These are phyloP conservation scores for Balaeniceps rex DNA, from an alignment of 2,113 vertebrate genomes.

Conservation along the genomic window DNA sequence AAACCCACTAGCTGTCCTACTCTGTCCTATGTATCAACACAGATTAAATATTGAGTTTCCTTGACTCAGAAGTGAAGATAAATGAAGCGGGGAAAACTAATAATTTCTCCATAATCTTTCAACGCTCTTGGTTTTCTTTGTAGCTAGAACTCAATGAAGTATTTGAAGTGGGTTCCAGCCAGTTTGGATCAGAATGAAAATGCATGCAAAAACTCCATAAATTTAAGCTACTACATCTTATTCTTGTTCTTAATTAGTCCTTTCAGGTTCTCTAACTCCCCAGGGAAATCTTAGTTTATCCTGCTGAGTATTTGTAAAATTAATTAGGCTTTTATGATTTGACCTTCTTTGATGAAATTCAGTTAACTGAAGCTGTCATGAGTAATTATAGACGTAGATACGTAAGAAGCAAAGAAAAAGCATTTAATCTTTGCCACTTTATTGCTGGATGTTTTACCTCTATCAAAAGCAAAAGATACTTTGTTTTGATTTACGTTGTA, in stretches of 20 bases:
- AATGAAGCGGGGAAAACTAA: background rate
- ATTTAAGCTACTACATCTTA: background rate
- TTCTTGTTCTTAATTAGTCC: background rate
- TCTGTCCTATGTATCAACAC: background rate
- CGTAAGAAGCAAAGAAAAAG: background rate
- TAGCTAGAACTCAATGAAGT: background rate
- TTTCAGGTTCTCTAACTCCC: background rate
- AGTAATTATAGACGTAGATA: slow-evolving; percentile 14
- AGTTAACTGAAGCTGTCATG: background rate
- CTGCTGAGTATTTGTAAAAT: slow-evolving; percentile 23
- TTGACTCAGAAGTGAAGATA: background rate
- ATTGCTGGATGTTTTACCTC: background rate
- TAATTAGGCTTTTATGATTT: slow-evolving; percentile 13
- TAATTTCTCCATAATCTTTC: background rate
- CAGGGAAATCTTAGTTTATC: background rate
- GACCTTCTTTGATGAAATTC: slow-evolving; percentile 7
- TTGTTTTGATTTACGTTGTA: background rate
- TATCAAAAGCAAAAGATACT: background rate
- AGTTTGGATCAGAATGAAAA: background rate
- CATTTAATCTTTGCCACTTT: background rate
- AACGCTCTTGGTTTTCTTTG: background rate
- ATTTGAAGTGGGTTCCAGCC: background rate
- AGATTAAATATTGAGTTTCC: background rate
- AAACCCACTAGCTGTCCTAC: background rate
- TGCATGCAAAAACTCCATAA: background rate